Base-by-base conservation (phyloP, 2,797 vertebrate species). In the Triplophysa yarkandensis region DNA sequence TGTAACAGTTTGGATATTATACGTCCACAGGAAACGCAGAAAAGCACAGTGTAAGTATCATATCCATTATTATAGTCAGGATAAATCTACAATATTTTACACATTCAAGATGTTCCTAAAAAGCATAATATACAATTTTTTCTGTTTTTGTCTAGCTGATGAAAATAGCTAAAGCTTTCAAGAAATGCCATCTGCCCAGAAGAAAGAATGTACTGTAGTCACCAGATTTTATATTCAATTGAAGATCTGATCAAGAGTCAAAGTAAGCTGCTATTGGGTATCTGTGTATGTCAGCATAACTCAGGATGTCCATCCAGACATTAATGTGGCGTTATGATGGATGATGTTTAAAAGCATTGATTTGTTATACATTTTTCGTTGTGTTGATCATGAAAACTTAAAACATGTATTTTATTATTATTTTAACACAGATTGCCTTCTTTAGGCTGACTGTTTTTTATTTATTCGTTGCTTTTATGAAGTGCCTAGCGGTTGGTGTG, bases 11-110 rank as follows among this genome's bases (percentile, higher is more conserved):
- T n/a, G 64, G 14, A n/a, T 54, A 32, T 9, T 54, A 27, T 73
- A 36, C 52, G 48, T 55, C 32, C n/a, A 13, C 4, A 28, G 61
- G 11, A 73, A 44, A 64, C 60, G 1, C 0, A 4, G 27, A 13
- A 64, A 55, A 65, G n/a, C 50, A n/a, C 21, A 55, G 25, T 13
- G 70, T 72, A 28, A 54, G 60, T 41, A 17, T 70, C 9, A n/a
- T 41, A 19, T n/a, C n/a, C 17, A 8, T 10, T 13, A 11, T 46
- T 17, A 36, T 36, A 1, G 2, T 39, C 0, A 2, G 36, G 36
- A 39, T 2, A 39, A 39, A 1, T 10, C 11, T 39, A 2, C 11
- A 10, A 39, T 36, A 4, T 43, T 43, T 43, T 16, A 43, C 14
- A 17, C 43, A 4, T 44, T 6, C 16, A n/a, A 44, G 16, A 43